Conservation (phyloP, 2,888 invertebrate genomes). For the Elaeidobius kamerunicus region DNA sequence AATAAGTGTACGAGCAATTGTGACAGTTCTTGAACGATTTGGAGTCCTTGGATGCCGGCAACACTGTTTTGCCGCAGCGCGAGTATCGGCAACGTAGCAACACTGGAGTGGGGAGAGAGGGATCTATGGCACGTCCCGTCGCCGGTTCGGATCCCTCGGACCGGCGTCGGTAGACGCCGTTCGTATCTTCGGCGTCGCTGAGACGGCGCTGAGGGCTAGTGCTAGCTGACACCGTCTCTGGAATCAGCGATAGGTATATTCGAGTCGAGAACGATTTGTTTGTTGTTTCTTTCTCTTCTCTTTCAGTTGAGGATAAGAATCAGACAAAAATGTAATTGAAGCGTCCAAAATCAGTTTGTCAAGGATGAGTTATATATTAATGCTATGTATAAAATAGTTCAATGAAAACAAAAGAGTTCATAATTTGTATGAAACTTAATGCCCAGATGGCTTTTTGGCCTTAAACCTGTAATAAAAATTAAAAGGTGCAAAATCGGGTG, state of each 20-base stretch:
- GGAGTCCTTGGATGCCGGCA: constrained; percentile 73
- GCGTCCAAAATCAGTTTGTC: too few species aligned
- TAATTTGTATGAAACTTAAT: too few species aligned
- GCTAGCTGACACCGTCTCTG: constrained; percentile 53
- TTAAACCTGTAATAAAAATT: background rate
- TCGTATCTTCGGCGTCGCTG: constrained; percentile 34
- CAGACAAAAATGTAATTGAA: too few species aligned
- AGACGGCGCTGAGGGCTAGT: constrained; percentile 44
- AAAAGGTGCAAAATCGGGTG: too few species aligned
- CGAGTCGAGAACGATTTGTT: too few species aligned
- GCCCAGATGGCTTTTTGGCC: too few species aligned
- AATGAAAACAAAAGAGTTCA: too few species aligned
- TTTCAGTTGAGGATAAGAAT: too few species aligned
- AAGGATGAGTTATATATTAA: too few species aligned
- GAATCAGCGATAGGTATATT: constrained; percentile 6
- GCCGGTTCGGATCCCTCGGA: constrained; percentile 63
- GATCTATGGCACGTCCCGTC: constrained; percentile 7
- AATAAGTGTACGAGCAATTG: constrained; percentile 93
- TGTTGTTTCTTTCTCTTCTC: too few species aligned
- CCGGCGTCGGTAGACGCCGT: constrained; percentile 54
- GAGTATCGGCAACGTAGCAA: constrained; percentile 70
- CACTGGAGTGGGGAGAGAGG: constrained; percentile 39
- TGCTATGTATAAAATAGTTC: too few species aligned
- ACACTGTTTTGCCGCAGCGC: constrained; percentile 68
- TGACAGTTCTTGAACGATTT: constrained; percentile 87